These are phyloP conservation scores for Gadopsis bispinosus DNA, from an alignment of 2,797 vertebrate species.

Conservation along the genomic window DNA sequence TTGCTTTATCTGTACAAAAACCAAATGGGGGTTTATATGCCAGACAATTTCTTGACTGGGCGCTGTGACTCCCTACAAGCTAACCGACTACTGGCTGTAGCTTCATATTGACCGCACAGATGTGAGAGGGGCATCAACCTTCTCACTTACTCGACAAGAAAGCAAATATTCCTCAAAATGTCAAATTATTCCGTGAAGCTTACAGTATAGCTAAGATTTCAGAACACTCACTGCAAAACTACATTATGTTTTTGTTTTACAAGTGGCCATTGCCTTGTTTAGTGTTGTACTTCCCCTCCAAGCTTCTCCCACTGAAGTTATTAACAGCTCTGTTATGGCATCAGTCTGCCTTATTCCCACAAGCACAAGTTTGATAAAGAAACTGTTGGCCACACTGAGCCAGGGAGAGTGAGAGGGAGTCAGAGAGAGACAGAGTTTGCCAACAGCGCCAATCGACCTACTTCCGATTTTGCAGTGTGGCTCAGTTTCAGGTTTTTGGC, in stretches of 20 bases:
- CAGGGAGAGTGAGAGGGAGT: constrained; percentile 6
- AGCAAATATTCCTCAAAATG: not conserved
- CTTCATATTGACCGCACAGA: not conserved
- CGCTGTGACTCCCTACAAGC: not conserved
- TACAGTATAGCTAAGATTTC: not conserved
- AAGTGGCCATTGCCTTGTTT: constrained; percentile 36
- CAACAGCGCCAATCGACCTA: constrained; percentile 66
- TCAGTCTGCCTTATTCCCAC: constrained; percentile 52
- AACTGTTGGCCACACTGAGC: constrained; percentile 46
- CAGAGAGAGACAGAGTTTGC: constrained; percentile 38
- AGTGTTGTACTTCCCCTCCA: constrained; percentile 35
- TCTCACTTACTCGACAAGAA: not conserved
- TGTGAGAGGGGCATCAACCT: not conserved
- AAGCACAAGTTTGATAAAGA: constrained; percentile 52
- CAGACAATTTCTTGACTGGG: not conserved
- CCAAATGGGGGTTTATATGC: not conserved
- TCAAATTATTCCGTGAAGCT: not conserved
- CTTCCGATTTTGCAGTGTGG: constrained; percentile 62
- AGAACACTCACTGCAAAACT: not conserved
- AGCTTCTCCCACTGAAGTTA: constrained; percentile 56
- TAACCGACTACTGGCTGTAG: not conserved
- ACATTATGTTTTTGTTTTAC: not conserved
- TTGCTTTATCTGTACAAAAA: not conserved
- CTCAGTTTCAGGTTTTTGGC: constrained; percentile 66
- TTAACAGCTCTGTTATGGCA: constrained; percentile 54